Conservation (phyloP, 2,888 invertebrate species). For the Diplazon laetatorius region DNA sequence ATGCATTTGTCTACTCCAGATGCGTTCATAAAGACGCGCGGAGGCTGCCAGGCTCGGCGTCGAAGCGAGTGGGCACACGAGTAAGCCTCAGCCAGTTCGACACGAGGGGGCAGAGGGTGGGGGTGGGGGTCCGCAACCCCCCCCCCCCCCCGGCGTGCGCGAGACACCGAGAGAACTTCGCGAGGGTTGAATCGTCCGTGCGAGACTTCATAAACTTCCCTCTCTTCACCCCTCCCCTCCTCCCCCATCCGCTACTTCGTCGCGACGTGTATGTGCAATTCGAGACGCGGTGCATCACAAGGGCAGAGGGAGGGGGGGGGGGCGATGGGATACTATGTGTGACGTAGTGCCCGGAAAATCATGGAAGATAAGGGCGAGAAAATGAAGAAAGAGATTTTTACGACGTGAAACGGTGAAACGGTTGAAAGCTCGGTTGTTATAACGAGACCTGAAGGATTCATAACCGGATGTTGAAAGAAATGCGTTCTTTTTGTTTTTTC, state of each 20-base stretch:
- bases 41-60: constrained; percentile 71
- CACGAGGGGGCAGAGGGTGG: too few species aligned
- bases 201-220: constrained; percentile 49
- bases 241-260: too few species aligned
- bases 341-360: constrained; percentile 40
- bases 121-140: too few species aligned
- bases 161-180: constrained; percentile 66
- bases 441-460: constrained; percentile 9
- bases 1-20: constrained; percentile 82
- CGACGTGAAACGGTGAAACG: constrained; percentile 21
- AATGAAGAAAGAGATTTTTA: constrained; percentile 37
- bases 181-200: constrained; percentile 61
- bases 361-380: constrained; percentile 48
- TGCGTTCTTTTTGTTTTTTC: too few species aligned
- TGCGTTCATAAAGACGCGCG: constrained; percentile 82
- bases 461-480: constrained; percentile 28
- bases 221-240: constrained; percentile 20
- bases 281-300: constrained; percentile 16
- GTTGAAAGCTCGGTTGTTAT: constrained; percentile 19
- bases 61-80: constrained; percentile 71
- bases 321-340: too few species aligned
- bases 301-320: constrained; percentile 27
- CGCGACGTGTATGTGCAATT: too few species aligned
- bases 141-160: constrained; percentile 35
- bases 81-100: constrained; percentile 64